Evolutionary conservation across 2,113 vertebrate genomes (phyloP).

Genomic region (Procavia capensis): DNA sequence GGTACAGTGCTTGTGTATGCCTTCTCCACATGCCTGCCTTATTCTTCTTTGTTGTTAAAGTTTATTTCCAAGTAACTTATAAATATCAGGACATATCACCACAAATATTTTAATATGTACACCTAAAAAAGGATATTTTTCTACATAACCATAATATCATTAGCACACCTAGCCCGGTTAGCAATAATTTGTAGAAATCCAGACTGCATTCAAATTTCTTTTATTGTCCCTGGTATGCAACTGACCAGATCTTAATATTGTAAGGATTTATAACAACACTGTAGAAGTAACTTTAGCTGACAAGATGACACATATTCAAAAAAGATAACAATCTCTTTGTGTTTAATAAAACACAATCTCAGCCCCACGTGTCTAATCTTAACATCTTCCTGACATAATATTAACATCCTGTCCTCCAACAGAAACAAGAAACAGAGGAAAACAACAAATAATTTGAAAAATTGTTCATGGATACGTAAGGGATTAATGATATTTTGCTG

Average conservation of each 20-base stretch:
- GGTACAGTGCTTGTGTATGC: too few species aligned
- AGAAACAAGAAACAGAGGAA: neutral
- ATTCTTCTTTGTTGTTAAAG: neutral
- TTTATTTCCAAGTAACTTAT: neutral
- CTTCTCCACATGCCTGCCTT: neutral
- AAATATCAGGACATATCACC: neutral
- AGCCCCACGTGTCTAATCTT: neutral
- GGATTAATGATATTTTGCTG: neutral
- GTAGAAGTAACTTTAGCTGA: neutral
- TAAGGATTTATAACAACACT: neutral
- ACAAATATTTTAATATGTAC: neutral
- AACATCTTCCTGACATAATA: neutral
- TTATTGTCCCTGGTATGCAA: neutral
- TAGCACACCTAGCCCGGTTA: neutral
- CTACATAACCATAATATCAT: neutral
- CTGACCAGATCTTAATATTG: neutral
- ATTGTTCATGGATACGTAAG: neutral
- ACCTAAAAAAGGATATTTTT: neutral
- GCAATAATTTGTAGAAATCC: neutral
- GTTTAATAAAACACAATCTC: neutral
- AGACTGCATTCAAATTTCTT: neutral
- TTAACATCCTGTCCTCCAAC: neutral
- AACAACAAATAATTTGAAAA: neutral
- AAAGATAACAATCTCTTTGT: neutral
- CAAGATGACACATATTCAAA: neutral